Evolutionary conservation across 2,797 vertebrate genomes (phyloP).

Genomic region (Sandelia bainsii): DNA sequence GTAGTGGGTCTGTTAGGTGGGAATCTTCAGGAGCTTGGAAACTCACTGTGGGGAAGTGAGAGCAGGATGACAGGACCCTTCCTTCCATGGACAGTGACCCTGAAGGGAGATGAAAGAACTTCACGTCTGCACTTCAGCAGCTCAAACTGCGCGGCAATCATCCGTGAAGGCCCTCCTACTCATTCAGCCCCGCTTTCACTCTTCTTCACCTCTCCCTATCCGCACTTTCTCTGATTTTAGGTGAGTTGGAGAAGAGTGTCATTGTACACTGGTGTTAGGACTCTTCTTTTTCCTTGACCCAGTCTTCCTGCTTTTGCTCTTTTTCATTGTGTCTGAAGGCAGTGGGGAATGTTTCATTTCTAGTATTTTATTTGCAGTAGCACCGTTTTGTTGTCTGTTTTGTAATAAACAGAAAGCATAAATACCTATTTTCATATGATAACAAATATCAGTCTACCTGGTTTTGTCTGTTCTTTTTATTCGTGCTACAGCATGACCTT

Average conservation of each 20-base stretch:
- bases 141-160: conserved; percentile 88
- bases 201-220: conserved; percentile 51
- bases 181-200: conserved; percentile 43
- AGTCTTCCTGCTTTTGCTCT: conserved; percentile 33
- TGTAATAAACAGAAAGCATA: not conserved
- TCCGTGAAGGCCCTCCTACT: conserved; percentile 77
- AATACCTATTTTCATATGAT: not conserved
- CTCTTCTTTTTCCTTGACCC: conserved; percentile 31
- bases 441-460: conserved; percentile 8
- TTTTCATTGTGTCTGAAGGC: conserved; percentile 19
- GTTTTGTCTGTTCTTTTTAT: conserved; percentile 14
- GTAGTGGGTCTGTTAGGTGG: conserved; percentile 58
- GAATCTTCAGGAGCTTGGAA: conserved; percentile 74
- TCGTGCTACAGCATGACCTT: not conserved
- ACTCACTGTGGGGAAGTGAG: conserved; percentile 86
- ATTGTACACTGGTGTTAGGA: conserved; percentile 42
- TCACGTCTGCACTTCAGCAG: conserved; percentile 93
- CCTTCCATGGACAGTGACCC: conserved; percentile 96
- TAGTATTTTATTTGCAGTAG: conserved; percentile 18
- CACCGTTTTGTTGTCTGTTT: conserved; percentile 27
- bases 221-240: conserved; percentile 67
- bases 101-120: conserved; percentile 98
- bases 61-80: conserved; percentile 97
- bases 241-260: conserved; percentile 50
- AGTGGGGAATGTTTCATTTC: conserved; percentile 27